These are phyloP conservation scores for Drosophila watanabei DNA, from an alignment of 1,140 invertebrate species.

Conservation along the genomic window DNA sequence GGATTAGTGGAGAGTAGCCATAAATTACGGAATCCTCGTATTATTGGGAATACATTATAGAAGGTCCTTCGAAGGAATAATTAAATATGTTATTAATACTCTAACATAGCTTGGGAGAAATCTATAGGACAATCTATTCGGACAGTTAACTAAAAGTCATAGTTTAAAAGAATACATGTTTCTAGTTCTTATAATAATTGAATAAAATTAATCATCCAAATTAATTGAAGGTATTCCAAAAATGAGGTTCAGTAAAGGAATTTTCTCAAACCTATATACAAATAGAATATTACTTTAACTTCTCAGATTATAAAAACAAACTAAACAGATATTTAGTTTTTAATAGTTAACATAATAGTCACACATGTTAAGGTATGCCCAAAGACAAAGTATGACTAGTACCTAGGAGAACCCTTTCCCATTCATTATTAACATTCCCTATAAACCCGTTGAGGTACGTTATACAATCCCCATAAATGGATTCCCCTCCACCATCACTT, in stretches of 20 bases:
- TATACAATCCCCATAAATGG: background rate
- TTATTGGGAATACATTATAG: background rate
- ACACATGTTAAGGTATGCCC: no score
- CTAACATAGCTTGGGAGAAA: background rate
- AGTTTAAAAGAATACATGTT: background rate
- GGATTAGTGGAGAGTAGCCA: slow-evolving; percentile 2
- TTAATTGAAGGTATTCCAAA: background rate
- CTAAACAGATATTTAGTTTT: background rate
- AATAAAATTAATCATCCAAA: background rate
- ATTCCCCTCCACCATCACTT: background rate
- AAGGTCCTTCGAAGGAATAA: background rate
- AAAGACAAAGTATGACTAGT: no score
- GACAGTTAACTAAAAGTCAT: background rate
- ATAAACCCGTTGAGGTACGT: background rate
- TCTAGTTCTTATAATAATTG: background rate
- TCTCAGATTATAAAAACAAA: background rate
- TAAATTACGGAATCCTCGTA: background rate
- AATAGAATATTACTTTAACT: background rate
- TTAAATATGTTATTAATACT: background rate
- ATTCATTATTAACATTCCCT: background rate
- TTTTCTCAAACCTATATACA: background rate
- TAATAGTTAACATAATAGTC: background rate
- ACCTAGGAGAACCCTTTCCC: background rate
- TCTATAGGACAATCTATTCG: background rate
- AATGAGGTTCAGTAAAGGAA: background rate